Evolutionary conservation across 2,888 invertebrate species (phyloP).

Genomic region (Caenorhabditis macrosperma): DNA sequence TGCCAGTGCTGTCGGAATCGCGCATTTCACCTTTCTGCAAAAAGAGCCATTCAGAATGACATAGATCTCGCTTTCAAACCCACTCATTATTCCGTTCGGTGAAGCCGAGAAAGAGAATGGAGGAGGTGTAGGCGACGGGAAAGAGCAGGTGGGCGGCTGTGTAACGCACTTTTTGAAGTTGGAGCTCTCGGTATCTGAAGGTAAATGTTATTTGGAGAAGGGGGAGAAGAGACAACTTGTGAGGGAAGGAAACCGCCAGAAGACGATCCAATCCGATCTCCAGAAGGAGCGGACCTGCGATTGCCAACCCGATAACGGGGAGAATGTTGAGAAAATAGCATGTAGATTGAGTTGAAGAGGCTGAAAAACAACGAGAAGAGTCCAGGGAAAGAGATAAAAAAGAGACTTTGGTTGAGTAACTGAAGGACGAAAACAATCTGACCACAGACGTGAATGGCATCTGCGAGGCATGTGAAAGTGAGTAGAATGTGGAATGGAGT

Average conservation of each 20-base stretch:
- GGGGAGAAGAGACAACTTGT: background rate
- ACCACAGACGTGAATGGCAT: constrained; percentile 59
- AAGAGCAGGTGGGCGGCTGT: constrained; percentile 35
- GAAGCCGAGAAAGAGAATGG: constrained; percentile 51
- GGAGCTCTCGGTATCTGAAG: constrained; percentile 39
- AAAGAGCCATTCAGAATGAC: constrained; percentile 18
- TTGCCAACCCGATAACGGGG: constrained; percentile 40
- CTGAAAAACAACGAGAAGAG: constrained; percentile 26
- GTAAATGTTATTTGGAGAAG: background rate
- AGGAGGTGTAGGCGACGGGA: constrained; percentile 29
- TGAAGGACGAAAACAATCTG: constrained; percentile 59
- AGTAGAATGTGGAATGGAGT: constrained; percentile 62
- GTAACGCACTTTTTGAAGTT: constrained; percentile 38
- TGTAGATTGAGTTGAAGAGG: constrained; percentile 37
- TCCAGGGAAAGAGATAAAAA: background rate
- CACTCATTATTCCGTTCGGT: constrained; percentile 42
- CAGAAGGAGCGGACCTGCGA: constrained; percentile 47
- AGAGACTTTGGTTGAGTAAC: constrained; percentile 49
- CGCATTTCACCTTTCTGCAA: constrained; percentile 54
- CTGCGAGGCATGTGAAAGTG: constrained; percentile 60
- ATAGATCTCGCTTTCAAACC: constrained; percentile 9
- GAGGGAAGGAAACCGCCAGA: constrained; percentile 42
- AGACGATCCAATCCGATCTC: constrained; percentile 52
- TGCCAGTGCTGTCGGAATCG: constrained; percentile 54
- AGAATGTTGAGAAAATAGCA: constrained; percentile 49